Base-by-base conservation (phyloP, 2,797 vertebrate genomes). In the Phoeniculus purpureus region DNA sequence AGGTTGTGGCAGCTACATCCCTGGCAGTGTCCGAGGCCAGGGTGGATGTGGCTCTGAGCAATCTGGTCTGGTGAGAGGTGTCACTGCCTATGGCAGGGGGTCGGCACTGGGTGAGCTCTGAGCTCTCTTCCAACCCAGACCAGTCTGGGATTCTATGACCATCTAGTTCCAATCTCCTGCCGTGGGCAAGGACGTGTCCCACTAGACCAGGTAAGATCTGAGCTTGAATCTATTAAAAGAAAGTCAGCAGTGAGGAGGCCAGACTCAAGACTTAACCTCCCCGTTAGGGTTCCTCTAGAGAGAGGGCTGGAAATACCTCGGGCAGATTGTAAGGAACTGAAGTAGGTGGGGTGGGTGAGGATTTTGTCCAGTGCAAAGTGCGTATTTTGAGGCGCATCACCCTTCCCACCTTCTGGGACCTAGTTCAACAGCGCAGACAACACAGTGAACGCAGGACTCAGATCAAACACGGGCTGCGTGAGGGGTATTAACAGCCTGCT, bases 321-420 rank as follows among this genome's bases (percentile, higher is more conserved):
- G 66, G 59, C 6, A 1, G 34, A 10, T 54, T 31, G 26, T 19
- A 6, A 8, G 52, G 77, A 47, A 6, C 21, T 68, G 2, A 23
- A 56, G 4, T 14, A 26, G 1, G 15, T 9, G 47, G 20, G 0
- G 2, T 1, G 2, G 6, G 10, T 34, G 40, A 31, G 5, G 15
- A 21, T 52, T 62, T 59, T 7, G 51, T 48, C 54, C 51, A 6
- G 37, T 8, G 12, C 55, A 34, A 25, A 45, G 31, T 11, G 31
- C 16, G 0, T 7, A 2, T 27, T 56, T 10, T 18, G 19, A 4
- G n/a, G 20, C 8, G 27, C 23, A 0, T 37, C 8, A 1, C 29
- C 37, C 54, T 37, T 65, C 31, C 32, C 31, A 9, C 34, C 65
- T 20, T 21, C 3, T 11, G 43, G 62, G 61, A 62, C 2, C 1